phyloP scores from a whole-genome alignment of 2,888 invertebrate genomes.

The Amaurobius ferox region DNA sequence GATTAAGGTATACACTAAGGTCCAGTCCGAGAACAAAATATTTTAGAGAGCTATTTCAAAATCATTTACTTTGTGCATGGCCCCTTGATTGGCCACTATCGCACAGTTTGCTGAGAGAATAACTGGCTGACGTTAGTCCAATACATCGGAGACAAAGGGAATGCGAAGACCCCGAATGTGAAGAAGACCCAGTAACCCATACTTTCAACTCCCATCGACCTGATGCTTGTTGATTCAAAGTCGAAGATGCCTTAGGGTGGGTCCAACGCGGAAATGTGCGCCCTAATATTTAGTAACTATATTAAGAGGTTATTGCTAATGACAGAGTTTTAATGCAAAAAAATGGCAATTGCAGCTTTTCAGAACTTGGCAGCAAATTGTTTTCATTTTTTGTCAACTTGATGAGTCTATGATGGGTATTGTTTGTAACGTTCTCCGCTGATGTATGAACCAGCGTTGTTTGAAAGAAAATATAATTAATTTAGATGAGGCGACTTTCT shows the following conservation, averaged over 20 bases:
- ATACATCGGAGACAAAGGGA: slow-evolving; percentile 35
- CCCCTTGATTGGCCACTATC: slow-evolving; percentile 6
- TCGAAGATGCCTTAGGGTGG: slow-evolving; percentile 43
- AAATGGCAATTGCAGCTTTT: not conserved
- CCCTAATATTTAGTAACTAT: slow-evolving; percentile 6
- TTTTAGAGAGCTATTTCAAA: no score
- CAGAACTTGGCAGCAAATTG: not conserved
- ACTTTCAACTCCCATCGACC: slow-evolving; percentile 55
- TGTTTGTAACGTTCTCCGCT: not conserved
- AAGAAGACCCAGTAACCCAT: slow-evolving; percentile 65
- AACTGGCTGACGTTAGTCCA: not conserved
- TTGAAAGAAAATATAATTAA: no score
- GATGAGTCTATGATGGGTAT: not conserved
- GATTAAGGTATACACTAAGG: no score
- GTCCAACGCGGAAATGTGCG: slow-evolving; percentile 36
- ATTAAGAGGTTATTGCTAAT: slow-evolving; percentile 23
- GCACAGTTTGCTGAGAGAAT: not conserved
- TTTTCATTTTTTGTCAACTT: not conserved
- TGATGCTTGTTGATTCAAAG: slow-evolving; percentile 25
- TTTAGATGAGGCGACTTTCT: no score
- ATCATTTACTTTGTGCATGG: not conserved
- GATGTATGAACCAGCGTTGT: no score
- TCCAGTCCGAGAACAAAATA: no score
- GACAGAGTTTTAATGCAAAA: not conserved
- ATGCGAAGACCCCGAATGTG: slow-evolving; percentile 19